Evolutionary conservation across 92 coral and sea anemone species (phyloP).

Genomic region (Zoanthus sociatus): DNA sequence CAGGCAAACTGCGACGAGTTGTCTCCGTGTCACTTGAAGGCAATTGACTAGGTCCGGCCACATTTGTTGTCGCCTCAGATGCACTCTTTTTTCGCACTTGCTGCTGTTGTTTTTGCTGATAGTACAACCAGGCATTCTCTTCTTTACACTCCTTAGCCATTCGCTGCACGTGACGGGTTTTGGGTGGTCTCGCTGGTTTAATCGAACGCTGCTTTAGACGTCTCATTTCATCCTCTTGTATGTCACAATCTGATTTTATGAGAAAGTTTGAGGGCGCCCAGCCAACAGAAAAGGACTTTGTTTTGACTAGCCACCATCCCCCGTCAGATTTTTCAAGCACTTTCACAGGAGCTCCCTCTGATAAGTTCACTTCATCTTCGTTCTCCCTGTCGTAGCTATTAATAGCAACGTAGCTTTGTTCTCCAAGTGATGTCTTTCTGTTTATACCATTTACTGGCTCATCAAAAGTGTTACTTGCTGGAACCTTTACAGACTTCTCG

Average conservation of each 20-base stretch:
- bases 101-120: constrained; percentile 46
- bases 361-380: constrained; percentile 72
- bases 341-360: constrained; percentile 80
- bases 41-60: background rate
- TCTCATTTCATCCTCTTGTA: background rate
- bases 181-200: constrained; percentile 33
- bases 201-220: background rate
- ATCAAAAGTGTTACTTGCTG: background rate
- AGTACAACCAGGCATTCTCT: constrained; percentile 37
- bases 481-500: background rate
- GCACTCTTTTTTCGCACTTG: constrained; percentile 11
- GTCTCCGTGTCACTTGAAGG: background rate
- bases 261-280: constrained; percentile 98
- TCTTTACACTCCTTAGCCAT: constrained; percentile 60
- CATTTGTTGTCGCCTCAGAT: background rate
- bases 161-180: constrained; percentile 40
- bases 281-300: constrained; percentile 79
- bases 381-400: constrained; percentile 74
- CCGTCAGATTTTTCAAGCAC: constrained; percentile 81
- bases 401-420: constrained; percentile 59
- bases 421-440: background rate
- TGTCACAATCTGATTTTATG: constrained; percentile 46
- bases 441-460: background rate
- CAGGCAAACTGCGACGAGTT: background rate
- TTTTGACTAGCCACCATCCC: constrained; percentile 97